phyloP scores from a whole-genome alignment of 2,888 invertebrate species.

The Carcina quercana region DNA sequence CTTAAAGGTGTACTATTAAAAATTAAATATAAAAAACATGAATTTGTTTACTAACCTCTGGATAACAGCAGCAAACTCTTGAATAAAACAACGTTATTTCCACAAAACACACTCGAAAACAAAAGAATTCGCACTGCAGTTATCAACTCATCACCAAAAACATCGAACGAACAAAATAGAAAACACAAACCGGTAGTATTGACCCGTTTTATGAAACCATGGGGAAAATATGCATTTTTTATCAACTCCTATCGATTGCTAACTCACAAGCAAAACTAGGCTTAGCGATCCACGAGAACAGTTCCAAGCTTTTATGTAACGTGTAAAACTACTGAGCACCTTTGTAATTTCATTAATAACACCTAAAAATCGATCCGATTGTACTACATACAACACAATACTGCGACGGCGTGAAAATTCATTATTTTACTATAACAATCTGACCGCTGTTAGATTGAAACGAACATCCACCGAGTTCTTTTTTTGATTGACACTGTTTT shows the following conservation, averaged over 20 bases:
- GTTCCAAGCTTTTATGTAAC: slow-evolving; percentile 43
- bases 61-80: slow-evolving; percentile 38
- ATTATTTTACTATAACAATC: slow-evolving; percentile 60
- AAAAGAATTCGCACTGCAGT: slow-evolving; percentile 31
- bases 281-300: slow-evolving; percentile 34
- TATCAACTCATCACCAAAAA: no score
- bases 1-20: no score
- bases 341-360: slow-evolving; percentile 72
- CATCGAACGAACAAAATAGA: no score
- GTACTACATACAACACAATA: no score
- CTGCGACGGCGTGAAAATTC: slow-evolving; percentile 62
- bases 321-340: slow-evolving; percentile 61
- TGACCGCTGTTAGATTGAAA: no score
- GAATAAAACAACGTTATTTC: slow-evolving; percentile 28
- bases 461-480: slow-evolving; percentile 23
- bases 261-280: slow-evolving; percentile 21
- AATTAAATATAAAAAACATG: slow-evolving; percentile 7
- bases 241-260: slow-evolving; percentile 63
- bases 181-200: slow-evolving; percentile 31
- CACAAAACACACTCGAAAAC: slow-evolving; percentile 27
- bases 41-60: slow-evolving; percentile 59
- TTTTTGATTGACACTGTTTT: slow-evolving; percentile 24
- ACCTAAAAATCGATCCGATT: slow-evolving; percentile 72
- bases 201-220: slow-evolving; percentile 58
- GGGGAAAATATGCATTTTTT: slow-evolving; percentile 70